Base-by-base conservation (phyloP, 2,113 vertebrate genomes). In the Rana temporaria region DNA sequence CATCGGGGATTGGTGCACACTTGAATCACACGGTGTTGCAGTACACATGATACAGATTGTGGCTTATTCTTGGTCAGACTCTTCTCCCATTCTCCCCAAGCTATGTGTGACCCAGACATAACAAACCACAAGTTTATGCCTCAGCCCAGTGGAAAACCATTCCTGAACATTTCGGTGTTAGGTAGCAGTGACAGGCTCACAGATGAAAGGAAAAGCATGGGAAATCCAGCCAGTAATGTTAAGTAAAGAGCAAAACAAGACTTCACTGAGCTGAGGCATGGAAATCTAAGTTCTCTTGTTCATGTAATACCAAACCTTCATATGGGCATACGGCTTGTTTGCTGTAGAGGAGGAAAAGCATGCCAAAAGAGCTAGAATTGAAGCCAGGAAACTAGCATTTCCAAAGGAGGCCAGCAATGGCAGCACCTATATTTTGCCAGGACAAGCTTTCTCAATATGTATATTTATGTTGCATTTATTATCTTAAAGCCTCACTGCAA, bases 51-150 rank as follows among this genome's bases (percentile, higher is more conserved):
- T 74, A 60, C 19, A 18, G 30, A n/a, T 18, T 74, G 56, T 57
- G 72, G 72, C 20, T 74, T 74, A 19, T 57, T 74, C 55, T 74
- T 72, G 52, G 72, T 75, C 6, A 75, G 19, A 34, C 32, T 74
- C n/a, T 24, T 74, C 56, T 62, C 8, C 11, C 26, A 52, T 62
- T 75, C 57, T 19, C n/a, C 72, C 19, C 14, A 24, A 60, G 72
- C 56, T 22, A 72, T 80, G 55, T 38, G 20, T 48, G 38, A 32
- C 56, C 26, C 78, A 80, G 78, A 80, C 78, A 80, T 60, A 80
- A 80, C 78, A 70, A 80, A 80, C 78, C 78, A 52, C 78, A 69
- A 70, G n/a, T 14, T 26, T 62, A 8, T 38, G 19, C 56, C n/a
- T 42, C 20, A 24, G 16, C 15, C 68, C 16, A 42, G 26, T 19